Evolutionary conservation across 1,140 invertebrate genomes (phyloP).

Genomic region (Bilobella aurantiaca): DNA sequence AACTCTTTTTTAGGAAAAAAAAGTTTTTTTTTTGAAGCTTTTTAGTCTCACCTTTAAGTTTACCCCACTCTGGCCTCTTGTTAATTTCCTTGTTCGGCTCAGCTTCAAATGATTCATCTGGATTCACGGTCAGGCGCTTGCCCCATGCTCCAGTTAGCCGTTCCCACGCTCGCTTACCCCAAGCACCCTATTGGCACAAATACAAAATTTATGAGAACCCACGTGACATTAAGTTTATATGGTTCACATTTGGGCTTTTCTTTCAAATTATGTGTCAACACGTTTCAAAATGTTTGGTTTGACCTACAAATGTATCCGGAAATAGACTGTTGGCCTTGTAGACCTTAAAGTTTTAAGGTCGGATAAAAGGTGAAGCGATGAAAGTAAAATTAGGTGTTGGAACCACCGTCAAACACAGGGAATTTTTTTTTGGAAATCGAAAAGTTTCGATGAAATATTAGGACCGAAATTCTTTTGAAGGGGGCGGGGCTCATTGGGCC

Average conservation of each 20-base stretch:
- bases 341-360: too few species aligned
- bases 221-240: not conserved
- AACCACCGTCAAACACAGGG: too few species aligned
- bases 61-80: conserved; percentile 28
- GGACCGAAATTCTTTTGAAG: too few species aligned
- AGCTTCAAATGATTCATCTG: conserved; percentile 12
- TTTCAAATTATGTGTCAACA: not conserved
- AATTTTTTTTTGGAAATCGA: too few species aligned
- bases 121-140: conserved; percentile 16
- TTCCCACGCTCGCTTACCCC: conserved; percentile 34
- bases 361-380: too few species aligned
- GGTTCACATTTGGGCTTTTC: not conserved
- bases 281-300: too few species aligned
- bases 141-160: conserved; percentile 29
- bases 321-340: too few species aligned
- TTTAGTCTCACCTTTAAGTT: conserved; percentile 28
- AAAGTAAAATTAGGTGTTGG: too few species aligned
- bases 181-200: conserved; percentile 9
- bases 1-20: too few species aligned
- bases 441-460: not conserved
- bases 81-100: conserved; percentile 17
- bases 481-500: not conserved
- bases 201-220: not conserved
- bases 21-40: too few species aligned
- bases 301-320: too few species aligned